phyloP scores from a whole-genome alignment of 2,113 vertebrate genomes.

The Bubo blakistoni region DNA sequence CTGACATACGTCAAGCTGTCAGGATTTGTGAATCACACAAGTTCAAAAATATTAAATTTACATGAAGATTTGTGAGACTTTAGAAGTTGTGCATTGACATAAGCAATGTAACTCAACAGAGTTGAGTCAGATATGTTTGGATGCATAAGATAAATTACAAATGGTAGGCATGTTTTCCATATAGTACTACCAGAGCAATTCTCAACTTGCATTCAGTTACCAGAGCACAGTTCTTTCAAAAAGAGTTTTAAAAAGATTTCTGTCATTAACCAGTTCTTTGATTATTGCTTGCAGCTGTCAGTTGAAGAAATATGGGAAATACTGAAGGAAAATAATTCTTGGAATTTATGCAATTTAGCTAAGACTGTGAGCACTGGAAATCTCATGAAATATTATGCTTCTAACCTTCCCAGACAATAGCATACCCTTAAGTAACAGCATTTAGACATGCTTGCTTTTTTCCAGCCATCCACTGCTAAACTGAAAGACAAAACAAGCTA shows the following conservation, averaged over 20 bases:
- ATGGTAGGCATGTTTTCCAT: not conserved
- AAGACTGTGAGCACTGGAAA: not conserved
- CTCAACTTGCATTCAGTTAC: not conserved
- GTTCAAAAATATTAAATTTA: not conserved
- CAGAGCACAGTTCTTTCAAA: not conserved
- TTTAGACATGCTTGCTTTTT: not conserved
- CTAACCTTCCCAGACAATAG: not conserved
- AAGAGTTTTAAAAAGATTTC: not conserved
- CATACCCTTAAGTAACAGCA: not conserved
- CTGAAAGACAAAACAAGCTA: not conserved
- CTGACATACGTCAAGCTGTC: not conserved
- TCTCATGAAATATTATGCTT: not conserved
- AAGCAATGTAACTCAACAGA: not conserved
- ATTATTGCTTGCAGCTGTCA: not conserved
- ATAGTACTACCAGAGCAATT: not conserved
- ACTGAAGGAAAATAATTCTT: not conserved
- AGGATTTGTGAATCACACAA: not conserved
- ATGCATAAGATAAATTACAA: not conserved
- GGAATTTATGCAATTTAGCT: not conserved
- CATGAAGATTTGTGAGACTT: not conserved
- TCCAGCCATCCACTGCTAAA: not conserved
- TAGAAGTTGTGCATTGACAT: not conserved
- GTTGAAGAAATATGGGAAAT: not conserved
- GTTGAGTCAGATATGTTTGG: not conserved
- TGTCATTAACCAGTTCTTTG: not conserved